These are phyloP conservation scores for Euura lappo DNA, from an alignment of 1,140 invertebrate genomes.

Conservation along the genomic window DNA sequence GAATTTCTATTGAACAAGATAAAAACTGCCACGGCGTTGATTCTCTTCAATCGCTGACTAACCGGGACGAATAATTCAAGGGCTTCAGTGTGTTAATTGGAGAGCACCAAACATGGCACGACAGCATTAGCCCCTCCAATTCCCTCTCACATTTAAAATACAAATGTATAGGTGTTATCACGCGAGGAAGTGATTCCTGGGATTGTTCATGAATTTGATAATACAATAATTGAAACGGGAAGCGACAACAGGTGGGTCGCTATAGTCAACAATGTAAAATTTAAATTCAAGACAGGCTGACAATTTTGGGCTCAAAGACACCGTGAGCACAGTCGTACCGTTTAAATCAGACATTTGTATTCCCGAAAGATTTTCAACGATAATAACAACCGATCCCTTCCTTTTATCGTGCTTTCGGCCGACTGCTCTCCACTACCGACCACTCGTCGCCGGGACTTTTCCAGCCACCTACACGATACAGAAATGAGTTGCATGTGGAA, in stretches of 20 bases:
- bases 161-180: too few relatives aligned
- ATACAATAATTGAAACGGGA: background rate
- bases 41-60: too few relatives aligned
- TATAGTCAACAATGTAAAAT: background rate
- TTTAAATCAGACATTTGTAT: constrained; percentile 7
- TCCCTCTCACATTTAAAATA: too few relatives aligned
- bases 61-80: too few relatives aligned
- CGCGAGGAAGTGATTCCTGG: background rate
- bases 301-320: background rate
- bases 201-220: background rate
- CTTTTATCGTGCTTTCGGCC: background rate
- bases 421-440: background rate
- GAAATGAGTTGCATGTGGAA: too few relatives aligned
- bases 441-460: background rate
- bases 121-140: too few relatives aligned
- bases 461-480: background rate
- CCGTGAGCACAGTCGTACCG: background rate
- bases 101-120: background rate
- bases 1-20: too few relatives aligned
- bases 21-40: too few relatives aligned
- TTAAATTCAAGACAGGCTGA: background rate
- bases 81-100: background rate
- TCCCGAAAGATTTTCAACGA: background rate
- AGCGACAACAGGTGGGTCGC: background rate
- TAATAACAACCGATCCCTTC: background rate